Evolutionary conservation across 2,113 vertebrate genomes (phyloP).

Genomic region (Merops nubicus): DNA sequence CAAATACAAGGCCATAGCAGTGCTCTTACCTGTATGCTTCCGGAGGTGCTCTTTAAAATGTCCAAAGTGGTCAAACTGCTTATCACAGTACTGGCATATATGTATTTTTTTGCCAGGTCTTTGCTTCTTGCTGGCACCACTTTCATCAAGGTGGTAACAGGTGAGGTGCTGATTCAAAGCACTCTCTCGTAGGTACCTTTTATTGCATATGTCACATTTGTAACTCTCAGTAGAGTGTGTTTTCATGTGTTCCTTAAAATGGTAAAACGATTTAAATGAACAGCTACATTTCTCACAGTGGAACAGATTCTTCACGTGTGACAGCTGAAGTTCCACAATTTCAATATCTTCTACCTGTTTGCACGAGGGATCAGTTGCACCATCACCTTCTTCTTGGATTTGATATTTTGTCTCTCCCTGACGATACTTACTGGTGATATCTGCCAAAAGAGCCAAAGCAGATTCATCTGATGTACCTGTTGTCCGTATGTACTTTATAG

Average conservation of each 20-base stretch:
- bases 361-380: neutral
- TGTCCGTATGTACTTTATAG: neutral
- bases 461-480: neutral
- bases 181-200: slow-evolving; percentile 93
- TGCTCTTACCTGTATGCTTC: neutral
- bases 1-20: neutral
- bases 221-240: slow-evolving; percentile 89
- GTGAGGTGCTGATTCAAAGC: slow-evolving; percentile 94
- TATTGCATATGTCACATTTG: slow-evolving; percentile 91
- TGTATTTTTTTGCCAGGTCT: slow-evolving; percentile 94
- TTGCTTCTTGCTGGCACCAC: slow-evolving; percentile 85
- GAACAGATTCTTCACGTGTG: slow-evolving; percentile 92
- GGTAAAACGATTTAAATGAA: slow-evolving; percentile 96
- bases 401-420: neutral
- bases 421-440: neutral
- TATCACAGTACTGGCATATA: slow-evolving; percentile 94
- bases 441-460: neutral
- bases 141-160: slow-evolving; percentile 91
- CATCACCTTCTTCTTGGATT: neutral
- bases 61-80: slow-evolving; percentile 95
- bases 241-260: slow-evolving; percentile 98
- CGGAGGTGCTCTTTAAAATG: neutral
- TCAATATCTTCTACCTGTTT: slow-evolving; percentile 82
- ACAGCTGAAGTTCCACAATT: slow-evolving; percentile 96
- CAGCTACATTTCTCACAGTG: slow-evolving; percentile 95